phyloP scores from a whole-genome alignment of 2,888 invertebrate genomes.

The Dascillus cervinus region DNA sequence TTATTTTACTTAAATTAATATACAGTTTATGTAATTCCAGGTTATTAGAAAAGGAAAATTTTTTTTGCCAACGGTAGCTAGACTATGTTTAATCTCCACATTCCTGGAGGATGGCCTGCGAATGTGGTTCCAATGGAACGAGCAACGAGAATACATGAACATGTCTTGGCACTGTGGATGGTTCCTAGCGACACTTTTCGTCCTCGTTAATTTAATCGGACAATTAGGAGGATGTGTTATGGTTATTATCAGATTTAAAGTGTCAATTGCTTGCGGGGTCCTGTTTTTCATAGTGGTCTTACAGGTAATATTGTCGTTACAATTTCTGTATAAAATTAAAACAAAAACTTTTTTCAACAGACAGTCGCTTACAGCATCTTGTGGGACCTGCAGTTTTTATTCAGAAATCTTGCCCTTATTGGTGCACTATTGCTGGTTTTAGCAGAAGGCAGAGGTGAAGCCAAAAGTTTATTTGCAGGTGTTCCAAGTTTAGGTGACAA shows the following conservation, averaged over 20 bases:
- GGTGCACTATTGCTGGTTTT: constrained; percentile 93
- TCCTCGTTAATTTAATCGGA: constrained; percentile 89
- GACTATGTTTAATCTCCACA: constrained; percentile 95
- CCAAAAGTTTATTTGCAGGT: constrained; percentile 92
- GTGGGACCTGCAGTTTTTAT: constrained; percentile 96
- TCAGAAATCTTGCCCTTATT: constrained; percentile 92
- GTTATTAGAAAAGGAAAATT: constrained; percentile 87
- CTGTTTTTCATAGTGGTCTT: constrained; percentile 93
- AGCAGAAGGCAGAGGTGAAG: constrained; percentile 93
- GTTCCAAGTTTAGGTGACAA: constrained; percentile 88
- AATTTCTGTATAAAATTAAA: constrained; percentile 11
- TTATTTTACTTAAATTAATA: constrained; percentile 1
- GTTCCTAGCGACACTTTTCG: constrained; percentile 90
- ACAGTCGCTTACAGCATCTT: constrained; percentile 94
- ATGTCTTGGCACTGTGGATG: constrained; percentile 95
- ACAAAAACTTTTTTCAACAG: constrained; percentile 50
- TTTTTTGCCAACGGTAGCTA: constrained; percentile 89
- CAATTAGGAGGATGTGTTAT: constrained; percentile 95
- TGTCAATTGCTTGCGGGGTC: constrained; percentile 83
- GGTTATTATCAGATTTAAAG: constrained; percentile 88
- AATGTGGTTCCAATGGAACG: constrained; percentile 99
- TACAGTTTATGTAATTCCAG: constrained; percentile 47
- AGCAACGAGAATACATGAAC: constrained; percentile 96
- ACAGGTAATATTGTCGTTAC: constrained; percentile 76
- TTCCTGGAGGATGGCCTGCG: constrained; percentile 98